Evolutionary conservation across 2,113 vertebrate species (phyloP).

Genomic region (Tragelaphus buxtoni): DNA sequence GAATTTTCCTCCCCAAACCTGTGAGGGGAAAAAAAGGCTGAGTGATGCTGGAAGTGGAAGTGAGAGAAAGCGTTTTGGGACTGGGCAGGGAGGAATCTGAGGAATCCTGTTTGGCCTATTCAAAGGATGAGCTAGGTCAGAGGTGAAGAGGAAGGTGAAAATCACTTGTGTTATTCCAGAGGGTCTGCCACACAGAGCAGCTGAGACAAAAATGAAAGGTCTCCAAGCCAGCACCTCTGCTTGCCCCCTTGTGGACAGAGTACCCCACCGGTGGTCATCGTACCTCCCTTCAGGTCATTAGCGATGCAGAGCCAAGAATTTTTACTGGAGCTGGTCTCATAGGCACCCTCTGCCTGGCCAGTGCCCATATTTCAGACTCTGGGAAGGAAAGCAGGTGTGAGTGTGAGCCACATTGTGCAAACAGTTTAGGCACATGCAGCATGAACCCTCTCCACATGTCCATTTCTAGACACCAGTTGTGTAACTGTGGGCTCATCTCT

Average conservation of each 20-base stretch:
- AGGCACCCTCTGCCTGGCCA: not conserved
- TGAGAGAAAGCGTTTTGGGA: not conserved
- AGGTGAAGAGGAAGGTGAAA: not conserved
- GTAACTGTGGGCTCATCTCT: not conserved
- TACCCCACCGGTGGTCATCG: fast-evolving
- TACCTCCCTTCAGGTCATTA: not conserved
- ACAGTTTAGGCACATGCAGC: not conserved
- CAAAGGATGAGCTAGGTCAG: not conserved
- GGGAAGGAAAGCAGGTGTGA: not conserved
- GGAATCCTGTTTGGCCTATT: not conserved
- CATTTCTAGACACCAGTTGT: not conserved
- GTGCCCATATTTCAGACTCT: no score
- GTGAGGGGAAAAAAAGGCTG: not conserved
- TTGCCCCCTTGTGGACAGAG: no score
- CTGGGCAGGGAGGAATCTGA: not conserved
- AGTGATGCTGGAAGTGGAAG: not conserved
- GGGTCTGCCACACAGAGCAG: not conserved
- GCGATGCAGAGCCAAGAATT: not conserved
- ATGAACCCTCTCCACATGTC: no score
- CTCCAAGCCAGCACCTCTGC: not conserved
- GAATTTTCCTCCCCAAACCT: not conserved
- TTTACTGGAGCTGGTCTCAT: not conserved
- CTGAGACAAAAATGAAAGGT: not conserved
- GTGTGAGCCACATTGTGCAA: not conserved
- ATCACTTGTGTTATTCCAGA: not conserved